A percentile compares a stretch with the other conserved stretches of the same genome.
Evolutionary conservation across 2,113 vertebrate genomes (phyloP).

Genomic region (Malaclemys terrapin): DNA sequence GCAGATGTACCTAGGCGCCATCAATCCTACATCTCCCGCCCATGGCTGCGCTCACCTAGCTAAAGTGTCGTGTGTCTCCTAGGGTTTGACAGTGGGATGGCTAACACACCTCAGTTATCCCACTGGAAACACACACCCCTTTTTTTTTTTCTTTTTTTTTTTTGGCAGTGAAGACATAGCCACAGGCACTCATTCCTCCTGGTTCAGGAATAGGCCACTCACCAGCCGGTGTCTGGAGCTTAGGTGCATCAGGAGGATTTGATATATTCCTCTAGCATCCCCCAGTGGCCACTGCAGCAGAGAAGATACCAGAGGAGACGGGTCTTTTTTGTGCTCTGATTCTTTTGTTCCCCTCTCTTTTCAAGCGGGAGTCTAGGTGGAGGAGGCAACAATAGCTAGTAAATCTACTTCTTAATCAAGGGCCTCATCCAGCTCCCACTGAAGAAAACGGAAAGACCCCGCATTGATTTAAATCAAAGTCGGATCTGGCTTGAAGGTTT

Average conservation of each 20-base stretch:
- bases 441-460: background rate
- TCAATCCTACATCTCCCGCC: background rate
- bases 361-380: slow-evolving; percentile 38
- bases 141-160: background rate
- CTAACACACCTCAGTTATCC: background rate
- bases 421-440: slow-evolving; percentile 35
- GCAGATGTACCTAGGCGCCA: background rate
- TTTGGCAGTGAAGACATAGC: background rate
- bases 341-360: slow-evolving; percentile 41
- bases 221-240: background rate
- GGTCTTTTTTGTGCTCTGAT: background rate
- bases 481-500: slow-evolving; percentile 17
- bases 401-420: background rate
- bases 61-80: background rate
- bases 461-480: background rate
- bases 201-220: background rate
- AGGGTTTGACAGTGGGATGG: background rate
- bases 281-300: background rate
- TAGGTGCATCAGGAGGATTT: background rate
- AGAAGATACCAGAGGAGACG: background rate
- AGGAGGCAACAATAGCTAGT: slow-evolving; percentile 5
- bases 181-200: background rate
- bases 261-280: background rate
- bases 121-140: background rate
- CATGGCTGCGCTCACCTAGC: background rate